Percentiles rank a stretch among this genome's conserved stretches.
Evolutionary conservation across 2,888 invertebrate genomes (phyloP).

Genomic region (Nasonia oneida): DNA sequence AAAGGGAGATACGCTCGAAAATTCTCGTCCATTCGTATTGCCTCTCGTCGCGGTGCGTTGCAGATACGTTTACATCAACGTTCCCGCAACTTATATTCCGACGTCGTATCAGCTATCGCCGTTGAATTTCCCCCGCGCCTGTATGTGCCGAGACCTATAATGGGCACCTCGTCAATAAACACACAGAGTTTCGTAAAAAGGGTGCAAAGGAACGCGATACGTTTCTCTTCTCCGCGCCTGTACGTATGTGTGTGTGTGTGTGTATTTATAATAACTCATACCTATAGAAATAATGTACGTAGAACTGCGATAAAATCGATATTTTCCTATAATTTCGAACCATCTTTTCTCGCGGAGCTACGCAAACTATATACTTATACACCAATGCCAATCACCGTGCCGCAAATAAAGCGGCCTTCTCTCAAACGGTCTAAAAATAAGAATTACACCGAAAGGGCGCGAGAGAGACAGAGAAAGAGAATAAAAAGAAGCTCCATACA

Average conservation of each 20-base stretch:
- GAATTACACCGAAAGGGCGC: neutral
- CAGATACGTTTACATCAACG: neutral
- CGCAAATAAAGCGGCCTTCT: neutral
- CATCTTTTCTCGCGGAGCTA: neutral
- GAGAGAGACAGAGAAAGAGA: neutral
- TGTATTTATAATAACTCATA: too few species aligned
- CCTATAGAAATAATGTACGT: too few species aligned
- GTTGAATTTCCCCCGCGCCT: neutral
- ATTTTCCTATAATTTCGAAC: neutral
- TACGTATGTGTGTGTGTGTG: too few species aligned
- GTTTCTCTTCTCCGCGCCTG: neutral
- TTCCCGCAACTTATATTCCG: neutral
- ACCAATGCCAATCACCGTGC: neutral
- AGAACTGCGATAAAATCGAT: neutral
- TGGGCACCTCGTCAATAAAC: neutral
- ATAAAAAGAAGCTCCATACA: neutral
- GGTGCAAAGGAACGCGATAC: neutral
- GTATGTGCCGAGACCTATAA: neutral
- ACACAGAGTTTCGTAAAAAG: neutral
- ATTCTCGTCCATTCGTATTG: neutral
- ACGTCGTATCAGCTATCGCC: neutral
- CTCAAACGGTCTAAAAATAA: conserved; percentile 3
- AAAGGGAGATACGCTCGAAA: neutral
- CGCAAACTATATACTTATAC: neutral
- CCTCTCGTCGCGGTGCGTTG: neutral